Evolutionary conservation across 2,113 vertebrate genomes (phyloP), one percentile per base, ranked within the genome.

Genomic region (Pseudolaguvia tuberculata): DNA sequence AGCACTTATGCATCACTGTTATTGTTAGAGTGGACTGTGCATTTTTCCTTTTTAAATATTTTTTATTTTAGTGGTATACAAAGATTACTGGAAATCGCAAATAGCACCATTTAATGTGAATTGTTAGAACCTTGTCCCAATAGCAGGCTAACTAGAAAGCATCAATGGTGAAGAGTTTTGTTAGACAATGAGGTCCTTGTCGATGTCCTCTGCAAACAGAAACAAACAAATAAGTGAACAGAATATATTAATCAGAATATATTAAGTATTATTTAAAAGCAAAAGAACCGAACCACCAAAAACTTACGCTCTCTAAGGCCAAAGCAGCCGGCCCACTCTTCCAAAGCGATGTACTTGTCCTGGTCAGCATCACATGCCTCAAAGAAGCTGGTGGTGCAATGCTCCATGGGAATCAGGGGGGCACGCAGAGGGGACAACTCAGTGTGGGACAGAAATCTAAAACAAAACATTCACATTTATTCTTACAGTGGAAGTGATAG

Each of bases 401-500:
- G 97, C 89, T 99, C 97, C 97, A 99, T 99, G 89, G 97, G 96
- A 78, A 99, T 96, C 80, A 99, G 95, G 2, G 97, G 97, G 0
- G 96, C 97, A 0, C 97, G 95, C 81, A 99, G 93, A 0, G 97
- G 97, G 76, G 97, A 88, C 87, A 99, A 92, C 92, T 99, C 97
- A 0, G 96, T 94, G 93, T 98, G 97, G 78, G 97, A 97, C 88
- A 99, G 92, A 86, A 95, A 99, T 72, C 97, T 98, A 88, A 6
- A 31, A 73, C 15, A 67, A 13, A 51, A 48, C 21, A 63, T 15
- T 79, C 13, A 23, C 18, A 23, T 35, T 55, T 11, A 20, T 31
- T 50, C 58, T 48, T 27, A 35, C 3, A 4, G 31, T 18, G 5
- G 6, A 39, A 47, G 27, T 29, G 14, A 6, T 35, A 35, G 6